Evolutionary conservation across 2,113 vertebrate genomes (phyloP), one percentile per base, ranked within the genome.

Genomic region (Microcebus lehilahytsara): DNA sequence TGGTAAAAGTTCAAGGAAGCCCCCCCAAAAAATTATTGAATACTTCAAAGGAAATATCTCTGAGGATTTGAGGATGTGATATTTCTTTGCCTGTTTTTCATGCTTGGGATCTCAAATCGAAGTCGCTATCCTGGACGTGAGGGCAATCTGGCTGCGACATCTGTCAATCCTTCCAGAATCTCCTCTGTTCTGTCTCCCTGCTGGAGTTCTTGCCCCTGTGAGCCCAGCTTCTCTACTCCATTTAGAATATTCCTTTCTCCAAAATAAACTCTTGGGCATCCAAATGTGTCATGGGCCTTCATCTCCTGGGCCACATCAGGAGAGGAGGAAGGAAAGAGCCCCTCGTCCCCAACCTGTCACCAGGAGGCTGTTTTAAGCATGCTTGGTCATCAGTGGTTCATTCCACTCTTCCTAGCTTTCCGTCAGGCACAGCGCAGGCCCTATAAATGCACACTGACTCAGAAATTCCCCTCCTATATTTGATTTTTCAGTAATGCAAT

Each of bases 51-150:
- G 49, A 27, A 60, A 80, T 30, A 11, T 83, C 66, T 67, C 10
- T 25, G 78, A 51, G 51, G 34, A 62, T 75, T 20, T 69, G 27
- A 80, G n/a, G 40, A 25, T 67, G 72, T 32, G 40, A 25, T 67
- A 79, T 32, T 90, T 95, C 42, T 79, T 85, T 49, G 66, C 19
- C 17, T 17, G n/a, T 80, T 89, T 94, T 80, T 89, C 89, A 53
- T 8, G 3, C 34, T 90, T 34, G 85, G 25, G 34, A 9, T 94
- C 11, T 14, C n/a, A 19, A 89, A 64, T 30, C 27, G 13, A 64
- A 30, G 30, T 74, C 8, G 67, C 46, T 42, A 62, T 89, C n/a
- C 19, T 34, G 71, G 49, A 49, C 10, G 49, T 49, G 49, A 49
- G 49, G 49, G 49, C 49, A 2, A 49, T 49, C 49, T 49, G 49